Conservation (phyloP, 2,113 vertebrate genomes). For the Todiramphus chloris region DNA sequence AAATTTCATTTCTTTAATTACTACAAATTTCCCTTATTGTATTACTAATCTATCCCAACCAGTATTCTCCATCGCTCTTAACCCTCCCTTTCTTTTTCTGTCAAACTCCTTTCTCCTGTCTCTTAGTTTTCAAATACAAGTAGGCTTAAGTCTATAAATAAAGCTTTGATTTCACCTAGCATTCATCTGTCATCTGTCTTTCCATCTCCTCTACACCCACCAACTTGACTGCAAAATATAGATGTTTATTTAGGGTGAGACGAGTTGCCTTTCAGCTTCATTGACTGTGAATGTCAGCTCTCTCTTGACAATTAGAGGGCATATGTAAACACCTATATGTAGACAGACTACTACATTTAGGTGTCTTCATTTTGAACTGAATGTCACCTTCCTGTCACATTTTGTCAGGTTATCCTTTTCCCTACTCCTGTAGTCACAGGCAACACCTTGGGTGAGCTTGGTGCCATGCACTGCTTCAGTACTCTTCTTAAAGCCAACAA, state of each 20-base stretch:
- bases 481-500: not conserved
- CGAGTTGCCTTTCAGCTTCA: not conserved
- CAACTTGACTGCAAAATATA: slow-evolving; percentile 3
- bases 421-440: not conserved
- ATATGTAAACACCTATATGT: not conserved
- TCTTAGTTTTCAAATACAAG: slow-evolving; percentile 9
- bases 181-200: slow-evolving; percentile 32
- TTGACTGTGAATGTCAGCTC: not conserved
- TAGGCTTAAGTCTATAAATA: slow-evolving; percentile 35
- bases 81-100: not conserved
- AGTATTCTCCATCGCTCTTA: not conserved
- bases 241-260: not conserved
- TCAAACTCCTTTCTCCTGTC: not conserved
- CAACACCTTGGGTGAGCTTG: fast-evolving
- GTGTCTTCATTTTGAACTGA: not conserved
- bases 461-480: fast-evolving
- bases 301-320: not conserved
- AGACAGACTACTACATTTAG: not conserved
- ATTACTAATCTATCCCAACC: not conserved
- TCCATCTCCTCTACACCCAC: slow-evolving; percentile 29
- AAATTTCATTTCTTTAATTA: not conserved
- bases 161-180: slow-evolving; percentile 36
- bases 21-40: not conserved
- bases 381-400: fast-evolving
- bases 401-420: not conserved